These are phyloP conservation scores for Caenorhabditis macrosperma DNA, from an alignment of 2,888 invertebrate species.

Conservation along the genomic window DNA sequence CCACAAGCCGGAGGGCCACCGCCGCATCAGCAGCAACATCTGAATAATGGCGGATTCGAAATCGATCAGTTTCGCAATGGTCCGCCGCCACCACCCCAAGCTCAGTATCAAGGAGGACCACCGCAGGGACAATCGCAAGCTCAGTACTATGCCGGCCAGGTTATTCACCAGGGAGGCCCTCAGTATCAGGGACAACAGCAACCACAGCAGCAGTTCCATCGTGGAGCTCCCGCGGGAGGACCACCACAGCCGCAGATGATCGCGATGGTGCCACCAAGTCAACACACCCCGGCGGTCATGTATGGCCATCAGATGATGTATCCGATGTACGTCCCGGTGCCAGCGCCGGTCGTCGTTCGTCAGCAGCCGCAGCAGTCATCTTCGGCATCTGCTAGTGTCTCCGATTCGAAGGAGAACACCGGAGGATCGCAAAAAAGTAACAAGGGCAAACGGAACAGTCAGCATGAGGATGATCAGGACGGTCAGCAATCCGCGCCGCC, in stretches of 20 bases:
- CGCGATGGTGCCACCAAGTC: not conserved
- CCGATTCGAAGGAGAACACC: not conserved
- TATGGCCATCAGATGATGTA: not conserved
- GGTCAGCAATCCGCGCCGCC: not conserved
- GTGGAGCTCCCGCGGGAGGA: too few species aligned
- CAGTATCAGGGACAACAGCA: not conserved
- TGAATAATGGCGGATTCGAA: constrained; percentile 4
- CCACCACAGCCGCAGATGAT: not conserved
- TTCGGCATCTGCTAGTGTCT: not conserved
- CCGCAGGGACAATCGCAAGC: constrained; percentile 16
- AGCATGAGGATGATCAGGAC: constrained; percentile 2
- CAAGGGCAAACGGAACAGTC: constrained; percentile 34
- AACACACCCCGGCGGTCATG: too few species aligned
- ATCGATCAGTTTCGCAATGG: constrained; percentile 13
- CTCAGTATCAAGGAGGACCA: constrained; percentile 1
- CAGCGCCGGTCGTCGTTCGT: constrained; percentile 26
- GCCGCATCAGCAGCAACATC: not conserved
- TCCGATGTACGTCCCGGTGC: constrained; percentile 24
- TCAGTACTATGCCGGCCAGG: constrained; percentile 27
- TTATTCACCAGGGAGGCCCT: constrained; percentile 15
- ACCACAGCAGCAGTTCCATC: not conserved
- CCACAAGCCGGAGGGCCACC: constrained; percentile 7
- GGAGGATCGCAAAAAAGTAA: not conserved
- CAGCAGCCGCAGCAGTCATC: not conserved
- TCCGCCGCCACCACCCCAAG: not conserved